Percentiles rank a stretch among this genome's conserved stretches.
Evolutionary conservation across 2,113 vertebrate genomes (phyloP).

Genomic region (Vicugna pacos): DNA sequence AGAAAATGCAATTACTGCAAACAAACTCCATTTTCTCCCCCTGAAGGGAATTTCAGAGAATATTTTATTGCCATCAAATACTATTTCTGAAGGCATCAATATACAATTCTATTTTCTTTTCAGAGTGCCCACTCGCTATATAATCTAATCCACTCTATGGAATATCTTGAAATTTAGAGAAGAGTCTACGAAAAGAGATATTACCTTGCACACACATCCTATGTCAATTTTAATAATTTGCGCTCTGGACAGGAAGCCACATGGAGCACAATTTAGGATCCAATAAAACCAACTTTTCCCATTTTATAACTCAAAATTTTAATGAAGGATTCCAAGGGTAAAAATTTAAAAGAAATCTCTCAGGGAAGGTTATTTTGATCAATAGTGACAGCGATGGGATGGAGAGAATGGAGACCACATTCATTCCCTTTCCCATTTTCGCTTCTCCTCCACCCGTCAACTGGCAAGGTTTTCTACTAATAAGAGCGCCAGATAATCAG

Average conservation of each 20-base stretch:
- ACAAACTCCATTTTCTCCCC: conserved; percentile 91
- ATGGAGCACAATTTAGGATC: conserved; percentile 61
- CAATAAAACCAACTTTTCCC: conserved; percentile 76
- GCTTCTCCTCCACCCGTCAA: background rate
- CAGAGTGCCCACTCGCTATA: conserved; percentile 77
- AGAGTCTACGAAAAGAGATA: conserved; percentile 83
- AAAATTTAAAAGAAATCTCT: conserved; percentile 71
- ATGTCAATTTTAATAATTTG: conserved; percentile 85
- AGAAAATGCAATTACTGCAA: conserved; percentile 92
- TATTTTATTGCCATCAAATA: conserved; percentile 92
- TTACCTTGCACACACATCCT: conserved; percentile 76
- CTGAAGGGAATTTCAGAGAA: conserved; percentile 90
- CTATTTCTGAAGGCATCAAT: conserved; percentile 91
- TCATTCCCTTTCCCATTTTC: conserved; percentile 34
- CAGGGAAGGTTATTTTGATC: conserved; percentile 81
- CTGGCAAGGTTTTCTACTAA: background rate
- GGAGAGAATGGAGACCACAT: background rate
- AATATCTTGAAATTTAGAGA: conserved; percentile 83
- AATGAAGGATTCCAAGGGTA: conserved; percentile 80
- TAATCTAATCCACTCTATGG: conserved; percentile 85
- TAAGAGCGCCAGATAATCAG: background rate
- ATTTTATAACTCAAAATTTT: conserved; percentile 82
- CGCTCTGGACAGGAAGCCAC: conserved; percentile 67
- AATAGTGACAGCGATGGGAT: conserved; percentile 78
- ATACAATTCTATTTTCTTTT: conserved; percentile 90